A percentile compares a stretch with the other conserved stretches of the same genome.
phyloP scores from a whole-genome alignment of 2,888 invertebrate species.

The Byasa hedistus region DNA sequence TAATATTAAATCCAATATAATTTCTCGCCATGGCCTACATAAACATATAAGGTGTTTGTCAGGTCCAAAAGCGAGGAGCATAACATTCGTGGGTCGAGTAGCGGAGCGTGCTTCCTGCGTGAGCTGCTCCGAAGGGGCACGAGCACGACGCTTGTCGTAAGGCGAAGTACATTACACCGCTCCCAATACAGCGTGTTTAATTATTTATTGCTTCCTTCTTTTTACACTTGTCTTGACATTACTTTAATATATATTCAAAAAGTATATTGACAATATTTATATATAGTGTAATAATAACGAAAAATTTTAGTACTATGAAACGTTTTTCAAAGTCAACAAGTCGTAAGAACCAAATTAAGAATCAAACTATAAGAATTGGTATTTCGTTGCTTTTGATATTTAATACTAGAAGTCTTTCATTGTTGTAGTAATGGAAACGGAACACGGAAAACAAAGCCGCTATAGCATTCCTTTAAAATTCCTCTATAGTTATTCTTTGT shows the following conservation, averaged over 20 bases:
- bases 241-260: neutral
- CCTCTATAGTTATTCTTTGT: conserved; percentile 13
- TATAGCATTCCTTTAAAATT: neutral
- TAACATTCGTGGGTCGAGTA: conserved; percentile 45
- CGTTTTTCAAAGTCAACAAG: neutral
- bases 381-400: neutral
- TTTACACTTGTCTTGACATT: conserved; percentile 23
- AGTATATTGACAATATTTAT: neutral
- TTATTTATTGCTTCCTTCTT: conserved; percentile 32
- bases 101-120: conserved; percentile 70
- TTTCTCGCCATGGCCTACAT: conserved; percentile 50
- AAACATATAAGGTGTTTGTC: conserved; percentile 55
- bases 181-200: conserved; percentile 50
- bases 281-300: neutral
- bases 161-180: conserved; percentile 44
- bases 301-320: neutral
- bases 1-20: conserved; percentile 15
- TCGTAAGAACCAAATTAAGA: no score
- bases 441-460: neutral
- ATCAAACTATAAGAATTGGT: neutral
- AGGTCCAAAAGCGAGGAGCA: conserved; percentile 46
- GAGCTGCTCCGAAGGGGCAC: conserved; percentile 43
- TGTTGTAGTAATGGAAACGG: neutral
- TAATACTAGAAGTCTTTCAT: neutral
- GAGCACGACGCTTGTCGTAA: conserved; percentile 54